These are phyloP conservation scores for Hypotaenidia philippensis DNA, from an alignment of 2,797 vertebrate genomes.

Conservation along the genomic window DNA sequence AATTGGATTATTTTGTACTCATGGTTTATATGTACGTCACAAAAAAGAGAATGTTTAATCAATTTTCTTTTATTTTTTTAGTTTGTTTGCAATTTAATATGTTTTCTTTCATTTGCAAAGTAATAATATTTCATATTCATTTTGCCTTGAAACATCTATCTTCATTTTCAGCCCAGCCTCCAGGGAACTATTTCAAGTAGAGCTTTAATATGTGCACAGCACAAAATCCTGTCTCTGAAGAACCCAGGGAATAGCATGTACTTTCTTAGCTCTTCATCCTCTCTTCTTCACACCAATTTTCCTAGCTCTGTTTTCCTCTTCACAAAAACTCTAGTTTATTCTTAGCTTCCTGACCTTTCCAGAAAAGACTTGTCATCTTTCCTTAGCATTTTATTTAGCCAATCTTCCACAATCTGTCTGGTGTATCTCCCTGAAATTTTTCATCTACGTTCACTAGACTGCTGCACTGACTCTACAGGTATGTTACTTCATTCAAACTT, in stretches of 20 bases:
- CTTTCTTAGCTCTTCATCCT: slow-evolving; percentile 2
- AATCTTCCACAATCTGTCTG: background rate
- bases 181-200: background rate
- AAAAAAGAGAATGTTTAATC: background rate
- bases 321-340: slow-evolving; percentile 11
- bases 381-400: slow-evolving; percentile 8
- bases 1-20: slow-evolving; percentile 6
- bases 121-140: slow-evolving; percentile 3
- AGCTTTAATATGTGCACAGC: background rate
- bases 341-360: slow-evolving; percentile 58
- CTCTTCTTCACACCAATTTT: slow-evolving; percentile 41
- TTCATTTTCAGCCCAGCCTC: slow-evolving; percentile 12
- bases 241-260: background rate
- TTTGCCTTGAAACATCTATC: slow-evolving; percentile 8
- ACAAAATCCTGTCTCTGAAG: background rate
- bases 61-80: background rate
- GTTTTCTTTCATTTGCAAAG: background rate
- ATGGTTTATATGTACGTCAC: slow-evolving; percentile 2
- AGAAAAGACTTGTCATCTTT: slow-evolving; percentile 11
- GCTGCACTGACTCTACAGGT: background rate
- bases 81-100: background rate
- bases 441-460: background rate
- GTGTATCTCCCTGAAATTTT: background rate
- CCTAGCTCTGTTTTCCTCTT: slow-evolving; percentile 1
- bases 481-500: background rate